Conservation (phyloP, 2,797 vertebrate genomes). For the Hafferia zeledoni region DNA sequence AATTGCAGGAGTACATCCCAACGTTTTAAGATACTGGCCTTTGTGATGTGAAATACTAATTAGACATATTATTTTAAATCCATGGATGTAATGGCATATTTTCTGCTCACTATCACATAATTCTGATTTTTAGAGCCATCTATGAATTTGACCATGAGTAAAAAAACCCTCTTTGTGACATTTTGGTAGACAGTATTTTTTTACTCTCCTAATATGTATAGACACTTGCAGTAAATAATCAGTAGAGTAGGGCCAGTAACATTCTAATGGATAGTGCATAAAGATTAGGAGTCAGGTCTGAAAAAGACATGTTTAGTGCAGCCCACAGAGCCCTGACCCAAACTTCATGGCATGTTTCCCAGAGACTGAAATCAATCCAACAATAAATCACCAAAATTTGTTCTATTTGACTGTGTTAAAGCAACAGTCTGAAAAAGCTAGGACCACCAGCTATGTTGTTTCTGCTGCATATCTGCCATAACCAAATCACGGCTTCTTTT, state of each 20-base stretch:
- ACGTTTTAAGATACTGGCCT: not conserved
- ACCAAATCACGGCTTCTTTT: slow-evolving; percentile 9
- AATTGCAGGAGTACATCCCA: not conserved
- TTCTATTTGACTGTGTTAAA: slow-evolving; percentile 35
- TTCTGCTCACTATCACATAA: not conserved
- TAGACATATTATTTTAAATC: not conserved
- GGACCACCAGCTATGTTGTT: slow-evolving; percentile 7
- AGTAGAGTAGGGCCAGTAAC: not conserved
- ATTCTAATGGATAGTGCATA: not conserved
- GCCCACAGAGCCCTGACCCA: slow-evolving; percentile 20
- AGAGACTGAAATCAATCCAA: slow-evolving; percentile 32
- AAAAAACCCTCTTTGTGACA: not conserved
- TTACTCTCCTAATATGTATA: not conserved
- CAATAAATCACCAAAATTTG: slow-evolving; percentile 57
- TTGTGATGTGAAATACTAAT: not conserved
- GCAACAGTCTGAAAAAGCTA: slow-evolving; percentile 22
- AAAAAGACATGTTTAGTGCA: slow-evolving; percentile 7
- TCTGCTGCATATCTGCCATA: not conserved
- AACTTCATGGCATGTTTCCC: slow-evolving; percentile 32
- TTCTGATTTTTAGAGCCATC: not conserved
- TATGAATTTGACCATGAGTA: not conserved
- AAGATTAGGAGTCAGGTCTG: slow-evolving; percentile 9
- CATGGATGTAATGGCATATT: not conserved
- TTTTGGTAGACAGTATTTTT: not conserved
- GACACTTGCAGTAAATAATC: not conserved